Base-by-base conservation (phyloP, 2,113 vertebrate species). In the Asarcornis scutulata region DNA sequence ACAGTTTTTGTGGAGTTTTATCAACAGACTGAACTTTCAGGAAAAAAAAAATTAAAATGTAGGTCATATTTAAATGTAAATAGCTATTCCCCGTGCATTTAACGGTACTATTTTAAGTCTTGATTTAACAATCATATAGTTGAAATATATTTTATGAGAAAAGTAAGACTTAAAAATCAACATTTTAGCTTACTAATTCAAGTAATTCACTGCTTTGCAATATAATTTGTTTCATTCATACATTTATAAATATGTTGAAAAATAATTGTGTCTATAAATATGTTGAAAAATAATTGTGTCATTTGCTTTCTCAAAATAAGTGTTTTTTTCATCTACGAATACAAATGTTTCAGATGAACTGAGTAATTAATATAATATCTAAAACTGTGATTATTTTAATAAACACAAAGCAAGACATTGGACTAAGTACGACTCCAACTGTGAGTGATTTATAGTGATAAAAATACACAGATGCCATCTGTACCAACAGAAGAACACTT, bases 391-490 rank as follows among this genome's bases (percentile, higher is more conserved):
- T 96, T 89, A 87, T 95, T 94, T 96, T 80, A 91, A 95, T 93
- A 95, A 97, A 96, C 93, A 97, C 46, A 91, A 95, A 95, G 78
- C 67, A 94, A 88, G 93, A 92, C 88, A 96, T 86, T 89, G 95
- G 89, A 96, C 75, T 74, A 32, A 91, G 93, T 32, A 96, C 22
- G 93, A 93, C 52, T 96, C 87, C 91, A 96, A 96, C 93, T 96
- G 94, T 95, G 95, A 96, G 78, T 67, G 87, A 95, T 92, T 95
- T 95, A 71, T 36, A 66, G 94, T 96, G 96, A 97, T 96, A 97
- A 95, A 97, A 97, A 97, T 96, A 95, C 93, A 95, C 94, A 97
- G 95, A 97, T 96, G 94, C 94, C 93, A 96, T 96, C 94, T 96
- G 96, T 96, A 97, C 87, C 94, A 95, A 94, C 85, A 96, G 96